Percentiles rank a stretch among this genome's conserved stretches.
Conservation (phyloP, 2,113 vertebrate genomes). For the Hystrix brachyura region DNA sequence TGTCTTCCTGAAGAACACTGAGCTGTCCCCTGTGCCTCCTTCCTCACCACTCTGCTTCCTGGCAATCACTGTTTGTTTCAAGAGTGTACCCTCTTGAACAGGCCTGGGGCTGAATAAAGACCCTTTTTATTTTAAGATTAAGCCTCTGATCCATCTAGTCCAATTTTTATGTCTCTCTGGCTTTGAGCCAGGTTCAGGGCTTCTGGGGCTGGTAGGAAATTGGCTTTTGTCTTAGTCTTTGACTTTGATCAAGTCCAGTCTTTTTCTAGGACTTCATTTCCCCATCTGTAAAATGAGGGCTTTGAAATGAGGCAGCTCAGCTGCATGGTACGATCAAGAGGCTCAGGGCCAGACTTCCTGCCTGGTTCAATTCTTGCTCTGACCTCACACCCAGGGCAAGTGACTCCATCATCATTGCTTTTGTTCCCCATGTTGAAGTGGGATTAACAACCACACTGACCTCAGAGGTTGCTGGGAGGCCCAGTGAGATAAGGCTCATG, state of each 20-base stretch:
- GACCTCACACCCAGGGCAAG: too few species aligned
- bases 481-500: not conserved
- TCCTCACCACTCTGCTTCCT: not conserved
- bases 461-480: not conserved
- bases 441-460: not conserved
- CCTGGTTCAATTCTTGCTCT: not conserved
- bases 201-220: not conserved
- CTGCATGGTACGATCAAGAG: not conserved
- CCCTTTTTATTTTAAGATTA: conserved; percentile 37
- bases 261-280: not conserved
- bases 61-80: not conserved
- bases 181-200: not conserved
- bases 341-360: not conserved
- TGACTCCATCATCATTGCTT: not conserved
- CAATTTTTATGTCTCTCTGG: accelerated
- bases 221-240: not conserved
- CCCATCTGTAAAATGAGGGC: not conserved
- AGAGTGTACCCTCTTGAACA: conserved; percentile 19
- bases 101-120: conserved; percentile 23
- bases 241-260: not conserved
- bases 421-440: not conserved
- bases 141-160: accelerated
- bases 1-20: not conserved
- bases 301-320: not conserved
- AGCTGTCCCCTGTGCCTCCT: not conserved